Percentiles rank a stretch among this genome's conserved stretches.
These are phyloP conservation scores for Bufotes viridis DNA, from an alignment of 2,797 vertebrate genomes.

Conservation along the genomic window DNA sequence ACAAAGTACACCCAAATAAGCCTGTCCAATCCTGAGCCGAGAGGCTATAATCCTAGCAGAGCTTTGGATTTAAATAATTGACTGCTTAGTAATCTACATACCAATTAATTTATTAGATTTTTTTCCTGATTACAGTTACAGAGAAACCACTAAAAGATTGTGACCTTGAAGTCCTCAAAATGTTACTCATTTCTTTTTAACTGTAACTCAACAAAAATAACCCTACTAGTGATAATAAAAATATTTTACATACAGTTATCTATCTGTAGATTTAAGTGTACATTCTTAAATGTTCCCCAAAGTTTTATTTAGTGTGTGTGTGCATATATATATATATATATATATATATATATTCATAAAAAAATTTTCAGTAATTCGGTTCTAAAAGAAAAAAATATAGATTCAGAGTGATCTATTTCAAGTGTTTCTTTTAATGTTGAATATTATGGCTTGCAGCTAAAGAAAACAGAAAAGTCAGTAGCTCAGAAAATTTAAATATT, in stretches of 20 bases:
- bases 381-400: too few species aligned
- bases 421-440: too few species aligned
- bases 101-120: conserved; percentile 44
- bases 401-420: too few species aligned
- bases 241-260: neutral
- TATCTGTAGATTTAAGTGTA: neutral
- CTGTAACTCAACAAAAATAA: neutral
- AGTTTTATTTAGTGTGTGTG: neutral
- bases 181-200: neutral
- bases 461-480: too few species aligned
- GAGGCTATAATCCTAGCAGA: conserved; percentile 39
- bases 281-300: neutral
- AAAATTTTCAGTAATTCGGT: too few species aligned
- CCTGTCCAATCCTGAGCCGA: conserved; percentile 26
- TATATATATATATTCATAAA: too few species aligned
- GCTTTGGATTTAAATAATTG: conserved; percentile 49
- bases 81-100: conserved; percentile 44
- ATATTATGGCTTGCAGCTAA: too few species aligned
- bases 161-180: conserved; percentile 32
- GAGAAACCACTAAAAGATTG: conserved; percentile 5
- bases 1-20: conserved; percentile 14
- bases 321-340: too few species aligned
- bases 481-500: too few species aligned
- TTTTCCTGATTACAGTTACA: conserved; percentile 20
- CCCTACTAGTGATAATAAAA: neutral